Base-by-base conservation (phyloP, 2,888 invertebrate species). In the Clistopyga incitator region DNA sequence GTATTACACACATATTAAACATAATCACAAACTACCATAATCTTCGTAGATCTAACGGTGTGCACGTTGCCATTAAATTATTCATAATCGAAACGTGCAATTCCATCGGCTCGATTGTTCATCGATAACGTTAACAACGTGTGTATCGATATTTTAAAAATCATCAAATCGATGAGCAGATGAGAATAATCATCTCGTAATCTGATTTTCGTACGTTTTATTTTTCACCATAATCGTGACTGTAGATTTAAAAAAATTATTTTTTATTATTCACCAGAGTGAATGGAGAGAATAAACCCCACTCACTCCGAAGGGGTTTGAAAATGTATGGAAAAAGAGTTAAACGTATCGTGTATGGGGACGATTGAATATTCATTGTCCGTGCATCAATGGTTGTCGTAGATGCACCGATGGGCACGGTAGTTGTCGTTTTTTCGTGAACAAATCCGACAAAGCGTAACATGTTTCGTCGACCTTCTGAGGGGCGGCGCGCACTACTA, bases 1-100 rank as follows among this genome's bases (percentile, higher is more conserved):
- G 64, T 38, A 64, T 64, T 64, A 50, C 52, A 64, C 64, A 50
- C 52, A 38, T 75, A 64, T 75, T 75, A 52, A 50, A 64, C 64
- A 75, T 52, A 23, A 74, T 47, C 18, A 61, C 50, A 47, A 47
- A 10, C 47, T 2, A 50, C 34, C 20, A 47, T 38, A 34, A 23
- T 64, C 75, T 47, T 47, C 15, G 15, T 23, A 15, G 67, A 25
- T 47, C 25, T 25, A 15, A 23, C 47, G n/a, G 23, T 25, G 42
- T 23, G 47, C 67, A 45, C 67, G 67, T 67, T 67, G 20, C 25
- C 23, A 11, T 10, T 2, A 67, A 67, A 15, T 67, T 67, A 67
- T 23, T 67, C 67, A 15, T 38, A 64, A 38, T 42, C 56, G 34
- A n/a, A 34, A 38, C 47, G 47, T 47, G 45, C 23, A 45, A 67